Evolutionary conservation across 1,140 invertebrate genomes (phyloP).

Genomic region (Heliconius hewitsoni): DNA sequence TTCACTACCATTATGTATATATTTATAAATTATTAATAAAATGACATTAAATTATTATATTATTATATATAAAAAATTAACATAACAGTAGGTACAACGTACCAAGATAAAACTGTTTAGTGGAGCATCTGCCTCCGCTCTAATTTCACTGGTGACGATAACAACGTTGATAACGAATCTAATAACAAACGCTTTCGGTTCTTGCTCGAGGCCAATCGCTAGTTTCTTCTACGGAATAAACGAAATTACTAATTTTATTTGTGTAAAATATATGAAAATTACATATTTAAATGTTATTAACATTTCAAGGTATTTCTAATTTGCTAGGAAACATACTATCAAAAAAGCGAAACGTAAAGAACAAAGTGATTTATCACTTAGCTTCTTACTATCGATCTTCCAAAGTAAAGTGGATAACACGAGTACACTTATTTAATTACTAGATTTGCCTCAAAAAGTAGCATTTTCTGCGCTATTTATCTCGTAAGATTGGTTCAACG

Average conservation of each 20-base stretch:
- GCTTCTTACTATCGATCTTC: not conserved
- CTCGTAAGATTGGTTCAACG: conserved; percentile 39
- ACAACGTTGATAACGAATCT: conserved; percentile 17
- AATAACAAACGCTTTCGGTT: not conserved
- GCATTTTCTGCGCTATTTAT: conserved; percentile 55
- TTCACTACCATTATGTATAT: no score
- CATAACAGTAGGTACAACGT: not conserved
- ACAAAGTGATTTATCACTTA: not conserved
- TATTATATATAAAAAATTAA: not conserved
- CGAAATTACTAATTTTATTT: not conserved
- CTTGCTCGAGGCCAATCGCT: not conserved
- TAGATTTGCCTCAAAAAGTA: not conserved
- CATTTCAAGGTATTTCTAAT: no score
- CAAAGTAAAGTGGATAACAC: no score
- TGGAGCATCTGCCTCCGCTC: conserved; percentile 22
- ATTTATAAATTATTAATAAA: no score
- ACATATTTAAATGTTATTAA: not conserved
- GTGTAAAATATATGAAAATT: not conserved
- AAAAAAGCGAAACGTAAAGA: no score
- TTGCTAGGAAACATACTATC: no score
- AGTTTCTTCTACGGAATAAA: not conserved
- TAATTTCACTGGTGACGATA: conserved; percentile 22
- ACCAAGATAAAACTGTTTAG: conserved; percentile 17
- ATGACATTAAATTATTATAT: no score
- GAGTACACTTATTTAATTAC: not conserved